phyloP scores from a whole-genome alignment of 1,140 invertebrate genomes.

The Scaptomyza graminum region DNA sequence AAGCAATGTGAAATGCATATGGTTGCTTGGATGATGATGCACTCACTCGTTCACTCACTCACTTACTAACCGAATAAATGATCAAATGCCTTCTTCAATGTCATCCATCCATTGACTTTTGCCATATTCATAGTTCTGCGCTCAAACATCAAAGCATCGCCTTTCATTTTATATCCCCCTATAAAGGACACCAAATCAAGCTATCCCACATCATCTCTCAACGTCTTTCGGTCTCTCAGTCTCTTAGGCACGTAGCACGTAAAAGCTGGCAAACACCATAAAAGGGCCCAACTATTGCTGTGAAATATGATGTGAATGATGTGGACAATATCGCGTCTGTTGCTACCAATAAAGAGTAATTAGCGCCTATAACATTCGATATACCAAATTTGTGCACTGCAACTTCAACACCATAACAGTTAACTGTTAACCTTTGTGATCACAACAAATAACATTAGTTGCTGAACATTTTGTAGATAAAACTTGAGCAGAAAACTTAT shows the following conservation, averaged over 20 bases:
- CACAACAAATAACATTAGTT: neutral
- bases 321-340: neutral
- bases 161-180: conserved; percentile 60
- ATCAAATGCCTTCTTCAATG: conserved; percentile 46
- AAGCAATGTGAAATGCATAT: conserved; percentile 65
- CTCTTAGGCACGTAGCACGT: conserved; percentile 59
- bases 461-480: too few relatives aligned
- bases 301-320: conserved; percentile 69
- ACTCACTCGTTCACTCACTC: conserved; percentile 5
- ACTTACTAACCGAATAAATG: conserved; percentile 13
- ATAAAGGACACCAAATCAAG: conserved; percentile 72
- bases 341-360: conserved; percentile 63
- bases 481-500: too few relatives aligned
- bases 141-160: conserved; percentile 71
- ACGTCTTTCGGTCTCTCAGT: conserved; percentile 15
- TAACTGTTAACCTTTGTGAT: conserved; percentile 21
- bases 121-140: conserved; percentile 64
- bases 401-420: conserved; percentile 29
- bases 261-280: conserved; percentile 69
- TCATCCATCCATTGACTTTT: conserved; percentile 29
- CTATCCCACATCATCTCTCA: conserved; percentile 57
- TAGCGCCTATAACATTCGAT: conserved; percentile 52
- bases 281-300: conserved; percentile 71
- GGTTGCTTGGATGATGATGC: conserved; percentile 17
- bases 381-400: conserved; percentile 48